Percentiles rank a stretch among this genome's conserved stretches.
phyloP scores from a whole-genome alignment of 1,140 invertebrate species.

The Doryteuthis pealeii region DNA sequence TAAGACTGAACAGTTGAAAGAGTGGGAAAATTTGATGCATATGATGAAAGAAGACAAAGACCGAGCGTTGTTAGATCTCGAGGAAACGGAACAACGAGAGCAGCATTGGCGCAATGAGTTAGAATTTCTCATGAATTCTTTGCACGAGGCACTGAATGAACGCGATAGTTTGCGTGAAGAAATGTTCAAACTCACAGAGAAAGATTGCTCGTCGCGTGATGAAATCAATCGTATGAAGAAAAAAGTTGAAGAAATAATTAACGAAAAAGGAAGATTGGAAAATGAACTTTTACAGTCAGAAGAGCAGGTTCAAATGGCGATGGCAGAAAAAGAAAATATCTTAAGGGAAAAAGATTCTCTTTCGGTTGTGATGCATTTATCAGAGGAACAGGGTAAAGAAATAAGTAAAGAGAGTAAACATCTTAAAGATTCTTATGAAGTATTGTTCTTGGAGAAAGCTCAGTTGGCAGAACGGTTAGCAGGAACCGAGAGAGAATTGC shows the following conservation, averaged over 20 bases:
- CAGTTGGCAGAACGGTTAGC: conserved; percentile 1
- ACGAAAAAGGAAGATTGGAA: conserved; percentile 36
- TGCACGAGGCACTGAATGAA: conserved; percentile 48
- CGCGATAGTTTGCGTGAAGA: conserved; percentile 47
- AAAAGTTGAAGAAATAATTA: conserved; percentile 40
- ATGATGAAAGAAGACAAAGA: conserved; percentile 53
- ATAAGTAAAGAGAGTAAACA: conserved; percentile 36
- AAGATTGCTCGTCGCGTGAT: conserved; percentile 27
- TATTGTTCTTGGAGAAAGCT: conserved; percentile 24
- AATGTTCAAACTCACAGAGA: conserved; percentile 42
- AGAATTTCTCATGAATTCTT: conserved; percentile 41
- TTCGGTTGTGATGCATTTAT: conserved; percentile 42
- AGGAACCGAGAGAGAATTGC: neutral
- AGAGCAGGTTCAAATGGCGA: conserved; percentile 28
- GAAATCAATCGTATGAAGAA: conserved; percentile 43
- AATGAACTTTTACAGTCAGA: conserved; percentile 37
- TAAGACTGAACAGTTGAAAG: conserved; percentile 65
- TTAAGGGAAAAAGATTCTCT: conserved; percentile 51
- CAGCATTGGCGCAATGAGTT: conserved; percentile 45
- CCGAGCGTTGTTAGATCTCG: conserved; percentile 42
- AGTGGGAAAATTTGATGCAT: conserved; percentile 64
- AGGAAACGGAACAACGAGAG: conserved; percentile 44
- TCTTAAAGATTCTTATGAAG: conserved; percentile 24
- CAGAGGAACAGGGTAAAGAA: conserved; percentile 40
- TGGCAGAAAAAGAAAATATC: conserved; percentile 36